These are phyloP conservation scores for Xylota sylvarum DNA, from an alignment of 2,888 invertebrate genomes.

Conservation along the genomic window DNA sequence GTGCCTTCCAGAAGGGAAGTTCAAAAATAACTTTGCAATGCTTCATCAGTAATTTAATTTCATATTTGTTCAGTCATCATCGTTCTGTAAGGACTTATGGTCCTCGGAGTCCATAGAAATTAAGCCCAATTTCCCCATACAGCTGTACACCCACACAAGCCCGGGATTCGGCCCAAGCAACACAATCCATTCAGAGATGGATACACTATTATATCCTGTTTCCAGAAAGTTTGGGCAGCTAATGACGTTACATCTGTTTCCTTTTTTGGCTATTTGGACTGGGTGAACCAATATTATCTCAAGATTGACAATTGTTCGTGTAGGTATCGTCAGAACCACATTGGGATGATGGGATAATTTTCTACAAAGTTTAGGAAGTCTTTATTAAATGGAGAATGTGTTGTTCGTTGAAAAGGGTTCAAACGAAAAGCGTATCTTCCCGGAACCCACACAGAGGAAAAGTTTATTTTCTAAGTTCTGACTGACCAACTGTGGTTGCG, in stretches of 20 bases:
- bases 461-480: slow-evolving; percentile 8
- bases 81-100: slow-evolving; percentile 38
- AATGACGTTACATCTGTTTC: slow-evolving; percentile 41
- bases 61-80: slow-evolving; percentile 52
- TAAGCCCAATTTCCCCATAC: too few species aligned
- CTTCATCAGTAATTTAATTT: slow-evolving; percentile 72
- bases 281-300: slow-evolving; percentile 43
- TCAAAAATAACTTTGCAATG: slow-evolving; percentile 52
- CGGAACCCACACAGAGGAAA: background rate
- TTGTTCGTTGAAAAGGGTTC: background rate
- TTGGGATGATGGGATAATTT: slow-evolving; percentile 25
- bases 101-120: background rate
- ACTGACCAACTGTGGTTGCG: slow-evolving; percentile 2
- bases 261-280: slow-evolving; percentile 28
- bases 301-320: slow-evolving; percentile 26
- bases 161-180: too few species aligned
- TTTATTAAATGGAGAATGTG: slow-evolving; percentile 10
- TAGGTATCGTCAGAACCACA: slow-evolving; percentile 3
- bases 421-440: background rate
- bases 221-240: slow-evolving; percentile 14
- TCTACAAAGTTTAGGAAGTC: slow-evolving; percentile 32
- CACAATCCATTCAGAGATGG: background rate
- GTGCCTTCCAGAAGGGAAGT: slow-evolving; percentile 25
- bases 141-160: background rate
- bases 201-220: slow-evolving; percentile 29